Conservation (phyloP, 2,888 invertebrate species). For the Shargacucullia verbasci region DNA sequence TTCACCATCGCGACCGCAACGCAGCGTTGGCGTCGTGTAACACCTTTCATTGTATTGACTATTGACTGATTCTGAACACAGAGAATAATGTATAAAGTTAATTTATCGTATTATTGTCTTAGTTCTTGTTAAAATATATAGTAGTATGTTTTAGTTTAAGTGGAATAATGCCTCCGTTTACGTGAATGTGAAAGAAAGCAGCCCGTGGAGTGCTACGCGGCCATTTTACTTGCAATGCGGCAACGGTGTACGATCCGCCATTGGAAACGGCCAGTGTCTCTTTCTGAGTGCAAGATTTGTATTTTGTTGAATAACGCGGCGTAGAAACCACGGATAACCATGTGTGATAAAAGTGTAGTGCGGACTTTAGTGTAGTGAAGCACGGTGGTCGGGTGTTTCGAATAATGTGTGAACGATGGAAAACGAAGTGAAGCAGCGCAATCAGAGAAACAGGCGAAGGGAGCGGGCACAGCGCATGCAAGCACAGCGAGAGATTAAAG, state of each 20-base stretch:
- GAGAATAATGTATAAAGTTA: conserved; percentile 91
- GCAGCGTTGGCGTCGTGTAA: conserved; percentile 90
- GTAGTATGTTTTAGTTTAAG: conserved; percentile 87
- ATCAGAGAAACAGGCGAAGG: conserved; percentile 95
- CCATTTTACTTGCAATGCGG: conserved; percentile 93
- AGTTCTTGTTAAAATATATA: conserved; percentile 85
- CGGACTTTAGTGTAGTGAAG: conserved; percentile 89
- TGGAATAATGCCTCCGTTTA: conserved; percentile 87
- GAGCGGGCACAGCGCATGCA: conserved; percentile 97
- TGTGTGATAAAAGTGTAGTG: conserved; percentile 89
- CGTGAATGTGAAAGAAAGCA: conserved; percentile 87
- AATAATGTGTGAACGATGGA: conserved; percentile 93
- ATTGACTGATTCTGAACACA: conserved; percentile 91
- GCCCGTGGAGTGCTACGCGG: conserved; percentile 90
- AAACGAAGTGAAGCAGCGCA: conserved; percentile 95
- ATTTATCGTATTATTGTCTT: conserved; percentile 89
- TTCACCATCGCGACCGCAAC: conserved; percentile 89
- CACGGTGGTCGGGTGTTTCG: conserved; percentile 89
- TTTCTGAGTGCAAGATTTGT: conserved; percentile 90
- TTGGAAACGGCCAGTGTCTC: conserved; percentile 92
- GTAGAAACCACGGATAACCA: conserved; percentile 87
- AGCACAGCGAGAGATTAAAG: conserved; percentile 94
- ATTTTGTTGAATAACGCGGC: conserved; percentile 85
- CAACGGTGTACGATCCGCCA: conserved; percentile 93
- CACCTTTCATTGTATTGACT: conserved; percentile 93